These are phyloP conservation scores for Drosophila bunnanda DNA, from an alignment of 2,888 invertebrate genomes.

Conservation along the genomic window DNA sequence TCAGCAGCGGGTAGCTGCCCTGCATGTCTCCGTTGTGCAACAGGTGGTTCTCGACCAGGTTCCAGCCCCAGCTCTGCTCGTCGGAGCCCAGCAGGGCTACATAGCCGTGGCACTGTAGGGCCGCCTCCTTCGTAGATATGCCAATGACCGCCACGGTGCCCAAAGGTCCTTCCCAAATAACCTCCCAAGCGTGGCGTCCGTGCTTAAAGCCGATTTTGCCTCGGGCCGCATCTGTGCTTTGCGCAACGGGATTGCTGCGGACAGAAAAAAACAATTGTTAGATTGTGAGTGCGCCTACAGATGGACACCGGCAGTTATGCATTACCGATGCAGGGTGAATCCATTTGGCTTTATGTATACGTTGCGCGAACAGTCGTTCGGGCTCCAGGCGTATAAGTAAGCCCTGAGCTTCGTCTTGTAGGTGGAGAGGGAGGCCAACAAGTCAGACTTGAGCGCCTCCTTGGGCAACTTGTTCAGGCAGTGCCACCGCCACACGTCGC, in stretches of 20 bases:
- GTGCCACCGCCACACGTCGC: slow-evolving; percentile 97
- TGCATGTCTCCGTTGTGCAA: slow-evolving; percentile 98
- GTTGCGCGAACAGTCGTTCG: slow-evolving; percentile 98
- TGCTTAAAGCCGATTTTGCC: slow-evolving; percentile 95
- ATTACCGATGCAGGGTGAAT: slow-evolving; percentile 95
- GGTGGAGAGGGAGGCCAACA: slow-evolving; percentile 94
- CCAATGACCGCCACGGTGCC: slow-evolving; percentile 99
- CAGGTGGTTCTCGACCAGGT: slow-evolving; percentile 98
- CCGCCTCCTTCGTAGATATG: slow-evolving; percentile 97
- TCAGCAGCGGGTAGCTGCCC: slow-evolving; percentile 96
- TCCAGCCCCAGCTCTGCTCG: slow-evolving; percentile 99
- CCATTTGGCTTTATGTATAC: slow-evolving; percentile 98
- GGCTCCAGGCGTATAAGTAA: slow-evolving; percentile 98
- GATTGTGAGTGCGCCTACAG: neutral
- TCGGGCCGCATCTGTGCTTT: slow-evolving; percentile 97
- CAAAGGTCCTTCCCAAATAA: slow-evolving; percentile 98
- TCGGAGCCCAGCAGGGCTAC: slow-evolving; percentile 97
- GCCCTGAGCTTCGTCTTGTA: slow-evolving; percentile 97
- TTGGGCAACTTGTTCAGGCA: slow-evolving; percentile 92
- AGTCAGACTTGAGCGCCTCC: slow-evolving; percentile 94
- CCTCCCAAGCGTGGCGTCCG: slow-evolving; percentile 98
- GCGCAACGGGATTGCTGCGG: slow-evolving; percentile 96
- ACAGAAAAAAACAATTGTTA: neutral
- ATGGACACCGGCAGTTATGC: neutral
- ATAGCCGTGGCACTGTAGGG: slow-evolving; percentile 97